Percentiles rank a stretch among this genome's conserved stretches.
phyloP scores from a whole-genome alignment of 2,888 invertebrate genomes.

The Tortricodes alternella region DNA sequence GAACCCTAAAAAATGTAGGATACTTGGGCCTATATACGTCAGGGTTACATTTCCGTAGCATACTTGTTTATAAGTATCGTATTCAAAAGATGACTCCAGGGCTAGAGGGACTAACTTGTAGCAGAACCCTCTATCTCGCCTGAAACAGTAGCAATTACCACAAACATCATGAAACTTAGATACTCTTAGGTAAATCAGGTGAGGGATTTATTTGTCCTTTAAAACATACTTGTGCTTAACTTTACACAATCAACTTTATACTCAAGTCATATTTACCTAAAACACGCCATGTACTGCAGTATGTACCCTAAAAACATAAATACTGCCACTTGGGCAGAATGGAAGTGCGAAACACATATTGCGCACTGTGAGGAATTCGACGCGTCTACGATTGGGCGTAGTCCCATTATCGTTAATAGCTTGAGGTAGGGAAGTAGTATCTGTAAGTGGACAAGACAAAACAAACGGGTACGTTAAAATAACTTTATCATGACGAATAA shows the following conservation, averaged over 20 bases:
- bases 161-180: no score
- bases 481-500: no score
- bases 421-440: slow-evolving; percentile 90
- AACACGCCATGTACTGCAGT: slow-evolving; percentile 91
- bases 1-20: slow-evolving; percentile 88
- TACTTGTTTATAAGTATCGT: slow-evolving; percentile 81
- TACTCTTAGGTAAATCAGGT: no score
- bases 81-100: slow-evolving; percentile 65
- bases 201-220: no score
- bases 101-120: slow-evolving; percentile 79
- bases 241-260: no score
- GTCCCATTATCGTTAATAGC: slow-evolving; percentile 88
- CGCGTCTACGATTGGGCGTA: slow-evolving; percentile 87
- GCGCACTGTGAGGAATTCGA: slow-evolving; percentile 83
- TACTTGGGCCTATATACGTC: slow-evolving; percentile 88
- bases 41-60: slow-evolving; percentile 88
- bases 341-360: slow-evolving; percentile 85
- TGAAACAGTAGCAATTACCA: slow-evolving; percentile 50
- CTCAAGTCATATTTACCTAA: slow-evolving; percentile 84
- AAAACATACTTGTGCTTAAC: no score
- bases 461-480: neutral
- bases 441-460: slow-evolving; percentile 55
- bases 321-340: slow-evolving; percentile 86
- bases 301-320: slow-evolving; percentile 88
- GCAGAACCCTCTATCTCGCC: slow-evolving; percentile 88